Evolutionary conservation across 1,140 invertebrate genomes (phyloP).

Genomic region (Aricia agestis): DNA sequence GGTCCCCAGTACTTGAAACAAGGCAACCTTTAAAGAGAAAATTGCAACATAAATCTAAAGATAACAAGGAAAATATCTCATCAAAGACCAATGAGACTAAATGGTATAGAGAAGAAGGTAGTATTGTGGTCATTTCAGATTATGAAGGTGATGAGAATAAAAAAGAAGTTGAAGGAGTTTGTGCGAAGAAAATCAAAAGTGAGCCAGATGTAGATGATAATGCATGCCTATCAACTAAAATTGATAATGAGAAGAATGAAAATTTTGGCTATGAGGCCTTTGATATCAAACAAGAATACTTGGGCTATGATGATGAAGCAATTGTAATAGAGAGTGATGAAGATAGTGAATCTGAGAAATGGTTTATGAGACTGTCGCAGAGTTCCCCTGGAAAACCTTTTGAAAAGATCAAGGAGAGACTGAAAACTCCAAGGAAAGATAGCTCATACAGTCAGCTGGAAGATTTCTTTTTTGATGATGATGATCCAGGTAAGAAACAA

Average conservation of each 20-base stretch:
- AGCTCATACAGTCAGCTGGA: constrained; percentile 62
- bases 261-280: constrained; percentile 55
- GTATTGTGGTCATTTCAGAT: constrained; percentile 37
- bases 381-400: constrained; percentile 56
- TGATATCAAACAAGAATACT: constrained; percentile 63
- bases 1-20: constrained; percentile 15
- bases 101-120: constrained; percentile 25
- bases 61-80: constrained; percentile 24
- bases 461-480: constrained; percentile 37
- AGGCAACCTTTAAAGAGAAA: constrained; percentile 40
- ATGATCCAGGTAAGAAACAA: constrained; percentile 23
- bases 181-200: constrained; percentile 44
- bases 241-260: constrained; percentile 47
- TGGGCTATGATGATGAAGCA: constrained; percentile 54
- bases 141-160: constrained; percentile 37
- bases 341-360: constrained; percentile 60
- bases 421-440: constrained; percentile 36
- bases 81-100: constrained; percentile 22
- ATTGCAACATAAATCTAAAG: constrained; percentile 23
- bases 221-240: constrained; percentile 26
- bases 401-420: constrained; percentile 30
- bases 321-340: constrained; percentile 59
- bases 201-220: constrained; percentile 27
- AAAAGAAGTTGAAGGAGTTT: constrained; percentile 19
- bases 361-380: constrained; percentile 54